phyloP scores from a whole-genome alignment of 2,797 vertebrate species.

The Periparus ater region DNA sequence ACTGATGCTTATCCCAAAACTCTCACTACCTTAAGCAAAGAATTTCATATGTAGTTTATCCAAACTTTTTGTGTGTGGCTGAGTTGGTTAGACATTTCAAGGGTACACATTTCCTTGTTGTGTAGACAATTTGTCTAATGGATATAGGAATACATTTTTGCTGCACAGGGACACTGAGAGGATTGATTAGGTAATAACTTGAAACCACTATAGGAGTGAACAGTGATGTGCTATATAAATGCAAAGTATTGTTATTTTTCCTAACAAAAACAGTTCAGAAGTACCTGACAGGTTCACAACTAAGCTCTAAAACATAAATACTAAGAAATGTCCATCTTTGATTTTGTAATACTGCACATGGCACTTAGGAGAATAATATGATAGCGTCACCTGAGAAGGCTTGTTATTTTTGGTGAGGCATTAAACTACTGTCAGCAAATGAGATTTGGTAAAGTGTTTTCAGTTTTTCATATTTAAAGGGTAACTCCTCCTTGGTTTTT shows the following conservation, averaged over 20 bases:
- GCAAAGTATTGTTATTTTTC: slow-evolving; percentile 44
- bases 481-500: neutral
- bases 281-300: neutral
- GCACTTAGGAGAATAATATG: neutral
- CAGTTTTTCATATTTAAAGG: neutral
- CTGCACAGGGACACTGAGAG: neutral
- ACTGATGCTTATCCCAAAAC: neutral
- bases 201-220: neutral
- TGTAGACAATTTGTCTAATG: neutral
- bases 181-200: slow-evolving; percentile 44
- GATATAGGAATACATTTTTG: neutral
- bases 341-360: neutral
- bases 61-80: neutral
- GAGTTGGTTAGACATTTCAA: neutral
- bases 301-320: neutral
- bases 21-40: neutral
- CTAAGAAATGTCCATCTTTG: neutral
- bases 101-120: neutral
- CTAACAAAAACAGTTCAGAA: neutral
- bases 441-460: neutral
- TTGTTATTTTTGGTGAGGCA: slow-evolving; percentile 6
- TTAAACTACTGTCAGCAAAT: neutral
- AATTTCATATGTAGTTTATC: neutral
- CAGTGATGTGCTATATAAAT: neutral
- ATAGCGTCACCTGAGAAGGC: neutral